Base-by-base conservation (phyloP, 2,888 invertebrate genomes). In the Merodon equestris region DNA sequence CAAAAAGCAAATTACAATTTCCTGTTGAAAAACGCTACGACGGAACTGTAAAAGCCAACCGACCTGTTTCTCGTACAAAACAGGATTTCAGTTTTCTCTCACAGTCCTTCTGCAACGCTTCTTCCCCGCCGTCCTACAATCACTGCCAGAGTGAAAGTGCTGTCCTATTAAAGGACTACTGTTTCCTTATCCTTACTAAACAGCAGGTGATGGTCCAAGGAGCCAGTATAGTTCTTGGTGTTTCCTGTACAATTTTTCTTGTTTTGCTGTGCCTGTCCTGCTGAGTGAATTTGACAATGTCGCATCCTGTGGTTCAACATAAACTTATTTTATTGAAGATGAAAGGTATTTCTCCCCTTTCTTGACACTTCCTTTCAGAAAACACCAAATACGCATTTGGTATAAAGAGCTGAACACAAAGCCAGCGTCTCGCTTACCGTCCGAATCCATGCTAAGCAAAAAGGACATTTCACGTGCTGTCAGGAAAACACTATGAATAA, bases 401-500 rank as follows among this genome's bases (percentile, higher is more conserved):
- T 40, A 40, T 9, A 9, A 40, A 10, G 3, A 5, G 10, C 54
- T 13, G 40, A 68, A 63, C 45, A 27, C 12, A 58, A 63, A 79
- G 53, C 67, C 63, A 73, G 68, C 73, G 68, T 68, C 61, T 68
- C 57, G 61, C 53, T 57, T 58, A 73, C 73, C 73, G 72, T 73
- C 68, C 48, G 58, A 4, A 27, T 27, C 27, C 27, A 27, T 7
- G 27, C 53, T 53, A 48, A 79, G 57, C 68, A 27, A 79, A 68
- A 45, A 73, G 63, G 53, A 72, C 61, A 63, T 77, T 67, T 67
- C 67, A 72, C 72, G 58, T 77, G 63, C 58, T 68, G 63, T 58
- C 53, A 51, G 73, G 54, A 60, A 73, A 73, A 79, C 77, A 73
- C 61, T 53, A 73, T 63, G 73, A 79, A 79, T 68, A 79, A 79